Percentiles rank a stretch among this genome's conserved stretches.
Evolutionary conservation across 2,113 vertebrate genomes (phyloP).

Genomic region (Paracanthobrama guichenoti): DNA sequence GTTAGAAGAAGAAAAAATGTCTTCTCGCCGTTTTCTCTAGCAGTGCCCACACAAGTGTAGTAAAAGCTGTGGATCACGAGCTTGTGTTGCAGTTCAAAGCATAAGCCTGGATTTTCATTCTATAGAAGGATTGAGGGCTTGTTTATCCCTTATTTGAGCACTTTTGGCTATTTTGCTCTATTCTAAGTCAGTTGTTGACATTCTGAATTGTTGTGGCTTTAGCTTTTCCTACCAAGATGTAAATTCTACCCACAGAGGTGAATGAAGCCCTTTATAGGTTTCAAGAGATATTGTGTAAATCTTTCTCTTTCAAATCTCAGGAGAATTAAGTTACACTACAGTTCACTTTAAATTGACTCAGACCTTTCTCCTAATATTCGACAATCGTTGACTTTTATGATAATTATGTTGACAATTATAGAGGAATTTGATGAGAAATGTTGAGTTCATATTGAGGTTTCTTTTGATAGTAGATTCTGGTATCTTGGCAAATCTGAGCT

Average conservation of each 20-base stretch:
- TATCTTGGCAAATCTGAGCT: neutral
- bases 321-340: neutral
- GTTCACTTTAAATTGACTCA: neutral
- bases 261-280: neutral
- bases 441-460: neutral
- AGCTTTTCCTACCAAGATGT: neutral
- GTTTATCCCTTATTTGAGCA: neutral
- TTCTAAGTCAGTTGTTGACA: neutral
- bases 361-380: neutral
- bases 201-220: conserved; percentile 7
- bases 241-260: neutral
- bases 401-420: too few species aligned
- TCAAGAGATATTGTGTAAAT: neutral
- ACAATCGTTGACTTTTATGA: neutral
- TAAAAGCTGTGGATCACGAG: neutral
- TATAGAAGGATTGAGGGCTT: neutral
- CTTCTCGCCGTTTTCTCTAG: neutral
- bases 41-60: neutral
- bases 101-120: conserved; percentile 26
- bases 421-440: neutral
- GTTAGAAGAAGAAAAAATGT: neutral
- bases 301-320: neutral
- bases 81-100: conserved; percentile 23
- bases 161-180: neutral
- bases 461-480: neutral